Base-by-base conservation (phyloP, 2,888 invertebrate species). In the Oxycera nigricornis region DNA sequence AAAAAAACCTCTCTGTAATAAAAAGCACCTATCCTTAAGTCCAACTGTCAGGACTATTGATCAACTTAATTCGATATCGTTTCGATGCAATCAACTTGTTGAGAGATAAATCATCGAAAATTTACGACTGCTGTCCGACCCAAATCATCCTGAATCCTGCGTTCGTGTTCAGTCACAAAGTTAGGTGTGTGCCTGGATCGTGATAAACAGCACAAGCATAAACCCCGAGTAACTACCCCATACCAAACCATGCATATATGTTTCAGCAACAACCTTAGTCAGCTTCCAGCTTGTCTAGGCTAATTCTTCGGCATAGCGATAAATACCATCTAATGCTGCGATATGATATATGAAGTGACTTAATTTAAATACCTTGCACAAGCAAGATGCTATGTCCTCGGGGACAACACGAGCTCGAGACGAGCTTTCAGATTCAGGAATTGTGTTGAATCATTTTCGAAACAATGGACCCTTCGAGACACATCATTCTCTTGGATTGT, bases 31-130 rank as follows among this genome's bases (percentile, higher is more conserved):
- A n/a, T n/a, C n/a, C n/a, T n/a, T n/a, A n/a, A n/a, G 26, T 2
- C 17, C n/a, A 46, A 26, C 28, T 50, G 26, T n/a, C 67, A 2
- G 30, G 67, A 46, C 67, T 9, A 68, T 68, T 50, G 67, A 68
- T 68, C 67, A 68, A 46, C 17, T 68, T 68, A 68, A 68, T 46
- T 68, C 67, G 67, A 46, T 68, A 28, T 68, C 67, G 67, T 50
- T 68, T 68, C 67, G 67, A 68, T 68, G 67, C 67, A 68, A 68
- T 68, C 67, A 68, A 68, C 67, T 68, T 68, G 67, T 68, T 50
- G 67, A 46, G 28, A 22, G 46, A 68, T 68, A 68, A 68, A 68
- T 68, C 67, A 68, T 68, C 46, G 28, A 26, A 68, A 68, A 68
- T 68, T 28, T 68, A 68, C 67, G 67, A 68, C 50, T 24, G 28